phyloP scores from a whole-genome alignment of 2,888 invertebrate genomes.

The Ceramica pisi region DNA sequence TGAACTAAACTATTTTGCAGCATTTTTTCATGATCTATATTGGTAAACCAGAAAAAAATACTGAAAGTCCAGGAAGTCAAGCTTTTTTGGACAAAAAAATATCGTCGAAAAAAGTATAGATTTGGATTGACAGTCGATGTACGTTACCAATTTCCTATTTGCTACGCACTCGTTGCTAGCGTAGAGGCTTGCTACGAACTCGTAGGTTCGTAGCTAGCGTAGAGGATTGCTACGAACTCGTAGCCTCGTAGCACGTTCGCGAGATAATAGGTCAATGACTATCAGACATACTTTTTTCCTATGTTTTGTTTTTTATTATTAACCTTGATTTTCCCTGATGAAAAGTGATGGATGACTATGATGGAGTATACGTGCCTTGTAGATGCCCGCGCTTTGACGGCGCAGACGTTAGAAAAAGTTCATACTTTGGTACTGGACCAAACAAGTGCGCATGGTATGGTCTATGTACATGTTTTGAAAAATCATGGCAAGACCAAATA shows the following conservation, averaged over 20 bases:
- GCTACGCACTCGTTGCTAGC: conserved; percentile 9
- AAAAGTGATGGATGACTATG: too few species aligned
- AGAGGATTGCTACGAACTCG: conserved; percentile 2
- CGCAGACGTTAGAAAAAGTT: neutral
- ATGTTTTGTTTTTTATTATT: neutral
- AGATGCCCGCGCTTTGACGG: neutral
- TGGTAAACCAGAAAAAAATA: neutral
- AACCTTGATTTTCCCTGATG: neutral
- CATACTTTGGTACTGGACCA: neutral
- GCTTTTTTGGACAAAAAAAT: neutral
- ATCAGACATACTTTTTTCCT: neutral
- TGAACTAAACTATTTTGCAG: neutral
- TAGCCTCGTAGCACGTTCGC: neutral
- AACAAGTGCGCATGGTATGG: neutral
- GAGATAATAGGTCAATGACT: neutral
- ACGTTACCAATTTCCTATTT: conserved; percentile 18
- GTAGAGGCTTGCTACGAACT: conserved; percentile 11
- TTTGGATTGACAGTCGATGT: neutral
- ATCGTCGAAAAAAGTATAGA: neutral
- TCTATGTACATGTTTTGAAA: too few species aligned
- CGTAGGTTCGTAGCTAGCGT: neutral
- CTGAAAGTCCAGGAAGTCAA: neutral
- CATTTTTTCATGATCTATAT: neutral
- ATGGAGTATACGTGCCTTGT: neutral
- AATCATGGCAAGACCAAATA: too few species aligned